Evolutionary conservation across 2,888 invertebrate genomes (phyloP).

Genomic region (Tachystola acroxantha): DNA sequence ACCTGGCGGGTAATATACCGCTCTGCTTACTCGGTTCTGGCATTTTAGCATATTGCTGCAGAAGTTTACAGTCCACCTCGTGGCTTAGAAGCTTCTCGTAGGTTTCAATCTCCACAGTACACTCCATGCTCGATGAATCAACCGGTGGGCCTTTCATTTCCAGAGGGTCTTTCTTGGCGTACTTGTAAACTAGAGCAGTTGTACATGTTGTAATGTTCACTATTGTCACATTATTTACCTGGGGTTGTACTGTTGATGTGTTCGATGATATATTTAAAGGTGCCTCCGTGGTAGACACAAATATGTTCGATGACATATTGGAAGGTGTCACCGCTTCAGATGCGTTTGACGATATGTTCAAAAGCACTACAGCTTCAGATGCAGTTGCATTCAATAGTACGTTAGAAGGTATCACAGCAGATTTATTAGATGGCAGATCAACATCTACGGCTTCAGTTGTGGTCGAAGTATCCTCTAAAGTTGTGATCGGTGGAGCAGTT

Average conservation of each 20-base stretch:
- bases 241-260: too few relatives aligned
- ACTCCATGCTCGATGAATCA: slow-evolving; percentile 40
- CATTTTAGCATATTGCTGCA: slow-evolving; percentile 51
- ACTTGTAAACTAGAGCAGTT: too few relatives aligned
- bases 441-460: background rate
- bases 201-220: slow-evolving; percentile 38
- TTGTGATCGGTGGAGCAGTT: too few relatives aligned
- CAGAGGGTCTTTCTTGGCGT: slow-evolving; percentile 49
- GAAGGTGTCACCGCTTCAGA: too few relatives aligned
- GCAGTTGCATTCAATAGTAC: background rate
- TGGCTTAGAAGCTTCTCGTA: slow-evolving; percentile 35
- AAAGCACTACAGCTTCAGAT: background rate
- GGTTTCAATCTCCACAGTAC: slow-evolving; percentile 52
- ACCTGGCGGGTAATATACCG: slow-evolving; percentile 39
- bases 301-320: too few relatives aligned
- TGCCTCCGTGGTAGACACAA: too few relatives aligned
- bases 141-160: slow-evolving; percentile 41
- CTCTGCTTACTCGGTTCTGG: slow-evolving; percentile 41
- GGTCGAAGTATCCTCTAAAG: slow-evolving; percentile 24
- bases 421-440: background rate
- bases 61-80: slow-evolving; percentile 44
- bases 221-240: slow-evolving; percentile 19
- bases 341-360: slow-evolving; percentile 7
- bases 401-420: too few relatives aligned
- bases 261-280: too few relatives aligned